Evolutionary conservation across 2,797 vertebrate genomes (phyloP).

Genomic region (Crocidura indochinensis): DNA sequence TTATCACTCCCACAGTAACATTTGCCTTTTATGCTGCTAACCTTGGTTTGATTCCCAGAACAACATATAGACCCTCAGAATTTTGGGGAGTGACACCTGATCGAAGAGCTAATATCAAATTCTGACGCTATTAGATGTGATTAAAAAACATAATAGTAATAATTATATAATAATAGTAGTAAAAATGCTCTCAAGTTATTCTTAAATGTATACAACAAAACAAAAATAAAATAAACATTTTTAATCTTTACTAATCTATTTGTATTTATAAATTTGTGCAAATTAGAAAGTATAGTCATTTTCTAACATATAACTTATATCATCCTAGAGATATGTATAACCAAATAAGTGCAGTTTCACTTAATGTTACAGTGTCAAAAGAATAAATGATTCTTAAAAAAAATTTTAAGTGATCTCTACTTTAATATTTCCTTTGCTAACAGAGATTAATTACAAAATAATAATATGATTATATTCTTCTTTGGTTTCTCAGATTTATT

Average conservation of each 20-base stretch:
- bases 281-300: slow-evolving; percentile 26
- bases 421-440: background rate
- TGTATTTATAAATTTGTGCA: background rate
- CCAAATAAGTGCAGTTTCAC: background rate
- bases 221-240: background rate
- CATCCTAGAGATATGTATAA: background rate
- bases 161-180: too few relatives aligned
- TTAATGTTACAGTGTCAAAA: background rate
- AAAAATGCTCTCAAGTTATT: background rate
- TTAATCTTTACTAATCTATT: background rate
- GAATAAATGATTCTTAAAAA: slow-evolving; percentile 39
- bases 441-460: background rate
- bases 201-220: background rate
- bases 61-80: background rate
- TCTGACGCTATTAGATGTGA: too few relatives aligned
- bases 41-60: too few relatives aligned
- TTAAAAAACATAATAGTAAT: too few relatives aligned
- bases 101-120: too few relatives aligned
- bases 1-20: too few relatives aligned
- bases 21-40: too few relatives aligned
- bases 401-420: background rate
- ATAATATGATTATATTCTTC: background rate
- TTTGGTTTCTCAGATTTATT: background rate
- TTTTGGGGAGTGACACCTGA: background rate
- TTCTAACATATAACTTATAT: background rate